Conservation (phyloP, 2,888 invertebrate species). For the Fragum fragum region DNA sequence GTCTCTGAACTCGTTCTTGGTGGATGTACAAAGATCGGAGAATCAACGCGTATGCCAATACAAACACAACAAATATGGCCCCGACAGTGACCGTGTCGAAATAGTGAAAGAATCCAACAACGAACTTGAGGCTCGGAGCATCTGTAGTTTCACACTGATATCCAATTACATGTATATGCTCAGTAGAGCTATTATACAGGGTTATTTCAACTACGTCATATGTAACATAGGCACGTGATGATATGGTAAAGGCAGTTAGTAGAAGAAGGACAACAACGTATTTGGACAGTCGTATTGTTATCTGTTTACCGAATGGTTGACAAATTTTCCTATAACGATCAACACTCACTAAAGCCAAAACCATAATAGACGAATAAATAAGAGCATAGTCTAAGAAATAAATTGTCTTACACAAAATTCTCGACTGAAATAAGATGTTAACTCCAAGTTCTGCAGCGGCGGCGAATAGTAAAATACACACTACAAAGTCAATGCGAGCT, state of each 20-base stretch:
- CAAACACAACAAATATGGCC: not conserved
- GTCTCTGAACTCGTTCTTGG: conserved; percentile 1
- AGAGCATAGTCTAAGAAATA: conserved; percentile 6
- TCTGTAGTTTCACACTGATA: conserved; percentile 14
- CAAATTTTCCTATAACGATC: conserved; percentile 16
- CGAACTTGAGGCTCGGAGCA: not conserved
- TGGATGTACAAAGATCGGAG: not conserved
- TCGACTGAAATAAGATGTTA: not conserved
- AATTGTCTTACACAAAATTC: conserved; percentile 2
- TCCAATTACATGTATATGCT: not conserved
- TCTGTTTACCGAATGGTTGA: conserved; percentile 5
- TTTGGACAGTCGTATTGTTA: not conserved
- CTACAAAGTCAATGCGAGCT: not conserved
- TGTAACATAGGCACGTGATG: not conserved
- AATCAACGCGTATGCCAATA: conserved; percentile 4
- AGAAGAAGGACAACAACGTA: not conserved
- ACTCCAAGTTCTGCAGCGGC: conserved; percentile 3
- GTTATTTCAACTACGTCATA: conserved; percentile 5
- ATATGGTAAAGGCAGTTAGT: not conserved
- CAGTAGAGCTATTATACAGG: not conserved
- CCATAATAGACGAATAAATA: conserved; percentile 7
- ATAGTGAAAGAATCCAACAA: conserved; percentile 13
- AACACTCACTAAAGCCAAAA: conserved; percentile 3
- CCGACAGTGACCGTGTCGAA: conserved; percentile 12
- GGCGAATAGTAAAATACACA: not conserved